These are phyloP conservation scores for Pyrrhosoma nymphula DNA, from an alignment of 2,888 invertebrate genomes.

Conservation along the genomic window DNA sequence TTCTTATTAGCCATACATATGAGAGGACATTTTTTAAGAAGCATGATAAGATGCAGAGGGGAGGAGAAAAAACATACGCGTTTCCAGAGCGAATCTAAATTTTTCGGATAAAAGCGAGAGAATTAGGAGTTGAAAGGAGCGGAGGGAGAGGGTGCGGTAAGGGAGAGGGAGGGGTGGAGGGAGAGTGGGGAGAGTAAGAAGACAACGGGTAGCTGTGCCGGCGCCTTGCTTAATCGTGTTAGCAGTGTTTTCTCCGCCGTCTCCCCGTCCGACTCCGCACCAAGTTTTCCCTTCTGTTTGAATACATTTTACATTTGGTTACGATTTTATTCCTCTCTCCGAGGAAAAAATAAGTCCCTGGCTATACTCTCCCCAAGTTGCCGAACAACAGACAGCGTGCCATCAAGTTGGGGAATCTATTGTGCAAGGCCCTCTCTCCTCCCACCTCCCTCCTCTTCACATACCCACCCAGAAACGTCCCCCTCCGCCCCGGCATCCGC, in stretches of 20 bases:
- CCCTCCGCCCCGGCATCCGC: background rate
- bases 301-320: slow-evolving; percentile 46
- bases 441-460: background rate
- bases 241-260: slow-evolving; percentile 38
- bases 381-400: slow-evolving; percentile 23
- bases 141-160: background rate
- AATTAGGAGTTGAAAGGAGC: background rate
- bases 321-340: slow-evolving; percentile 34
- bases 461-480: background rate
- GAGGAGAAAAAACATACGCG: background rate
- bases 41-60: background rate
- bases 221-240: slow-evolving; percentile 58
- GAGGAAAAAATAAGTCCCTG: background rate
- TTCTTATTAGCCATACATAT: background rate
- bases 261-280: background rate
- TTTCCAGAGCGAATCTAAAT: background rate
- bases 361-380: background rate
- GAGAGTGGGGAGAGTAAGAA: background rate
- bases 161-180: background rate
- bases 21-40: background rate
- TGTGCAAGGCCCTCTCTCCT: slow-evolving; percentile 5
- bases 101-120: background rate
- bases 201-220: background rate
- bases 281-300: slow-evolving; percentile 52
- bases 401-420: slow-evolving; percentile 46